A percentile compares a stretch with the other conserved stretches of the same genome.
Evolutionary conservation across 2,888 invertebrate species (phyloP).

Genomic region (Ennomos quercinarius): DNA sequence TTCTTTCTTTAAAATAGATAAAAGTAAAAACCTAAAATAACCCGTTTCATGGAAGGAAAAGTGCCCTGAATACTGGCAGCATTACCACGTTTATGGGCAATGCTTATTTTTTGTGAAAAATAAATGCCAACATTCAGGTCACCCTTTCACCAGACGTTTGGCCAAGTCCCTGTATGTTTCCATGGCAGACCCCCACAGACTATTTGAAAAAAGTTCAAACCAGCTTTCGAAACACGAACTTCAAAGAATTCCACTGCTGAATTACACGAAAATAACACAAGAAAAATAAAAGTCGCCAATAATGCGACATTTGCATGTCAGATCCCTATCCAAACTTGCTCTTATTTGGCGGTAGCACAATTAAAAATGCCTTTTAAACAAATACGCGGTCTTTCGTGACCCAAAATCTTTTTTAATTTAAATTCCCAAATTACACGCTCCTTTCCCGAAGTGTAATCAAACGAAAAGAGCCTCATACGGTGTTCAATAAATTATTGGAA

Average conservation of each 20-base stretch:
- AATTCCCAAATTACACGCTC: constrained; percentile 32
- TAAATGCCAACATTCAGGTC: too few relatives aligned
- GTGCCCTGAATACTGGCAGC: too few relatives aligned
- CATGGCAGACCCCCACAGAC: too few relatives aligned
- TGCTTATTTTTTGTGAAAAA: too few relatives aligned
- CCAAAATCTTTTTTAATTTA: constrained; percentile 35
- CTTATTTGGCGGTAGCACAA: constrained; percentile 22
- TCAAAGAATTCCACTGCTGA: not conserved
- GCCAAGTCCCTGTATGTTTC: too few relatives aligned
- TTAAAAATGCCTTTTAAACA: constrained; percentile 26
- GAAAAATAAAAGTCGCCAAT: not conserved
- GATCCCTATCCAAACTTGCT: constrained; percentile 15
- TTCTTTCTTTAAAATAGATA: too few relatives aligned
- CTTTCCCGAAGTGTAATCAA: constrained; percentile 22
- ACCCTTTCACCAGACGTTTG: too few relatives aligned
- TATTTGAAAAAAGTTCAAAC: too few relatives aligned
- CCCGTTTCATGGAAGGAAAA: too few relatives aligned
- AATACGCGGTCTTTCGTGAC: constrained; percentile 16
- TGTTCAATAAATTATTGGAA: constrained; percentile 32
- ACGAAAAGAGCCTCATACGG: constrained; percentile 16
- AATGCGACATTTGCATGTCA: constrained; percentile 25
- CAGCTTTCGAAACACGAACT: too few relatives aligned
- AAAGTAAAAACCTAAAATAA: too few relatives aligned
- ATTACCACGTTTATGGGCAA: too few relatives aligned
- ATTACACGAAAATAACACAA: not conserved